Evolutionary conservation across 2,888 invertebrate species (phyloP), one percentile per base, ranked within the genome.

Genomic region (Zaprionus lineosus): DNA sequence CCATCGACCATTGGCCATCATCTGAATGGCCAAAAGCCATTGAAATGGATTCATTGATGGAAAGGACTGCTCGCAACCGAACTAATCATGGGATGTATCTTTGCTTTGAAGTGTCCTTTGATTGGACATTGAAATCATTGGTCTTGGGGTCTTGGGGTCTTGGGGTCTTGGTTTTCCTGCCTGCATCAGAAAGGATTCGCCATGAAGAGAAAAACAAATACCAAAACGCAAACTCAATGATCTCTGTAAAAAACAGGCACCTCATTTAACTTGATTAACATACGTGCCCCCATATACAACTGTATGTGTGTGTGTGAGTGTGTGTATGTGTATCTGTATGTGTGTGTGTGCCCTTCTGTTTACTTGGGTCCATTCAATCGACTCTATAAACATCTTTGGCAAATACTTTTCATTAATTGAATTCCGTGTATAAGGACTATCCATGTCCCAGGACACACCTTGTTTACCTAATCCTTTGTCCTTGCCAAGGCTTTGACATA

Each of bases 371-470:
- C 44, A 11, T 8, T 5, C 33, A 46, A 40, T 41, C 24, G 9
- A 21, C 41, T 52, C 11, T 21, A 33, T 44, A 19, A 60, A 60
- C 33, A 62, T 28, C 31, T 41, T 15, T 19, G 44, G 39, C 50
- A 70, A 48, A 66, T 65, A 74, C 53, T 60, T 62, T 65, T 51
- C 60, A 60, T 79, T 77, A 76, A 77, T 76, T 76, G 81, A 77
- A 77, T 77, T 74, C 64, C 24, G 33, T 28, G 39, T 14, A 31
- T 12, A 7, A n/a, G 31, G 3, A 31, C 12, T 2, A 5, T 31
- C 12, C 31, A 11, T 6, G 37, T 19, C 26, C 43, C 21, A 33
- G n/a, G n/a, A n/a, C n/a, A n/a, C 39, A 48, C 37, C 52, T 62
- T 78, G 74, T 79, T 76, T 63, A 64, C 81, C 63, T 65, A 76